phyloP scores from a whole-genome alignment of 2,888 invertebrate species.

The Habrosyne pyritoides region DNA sequence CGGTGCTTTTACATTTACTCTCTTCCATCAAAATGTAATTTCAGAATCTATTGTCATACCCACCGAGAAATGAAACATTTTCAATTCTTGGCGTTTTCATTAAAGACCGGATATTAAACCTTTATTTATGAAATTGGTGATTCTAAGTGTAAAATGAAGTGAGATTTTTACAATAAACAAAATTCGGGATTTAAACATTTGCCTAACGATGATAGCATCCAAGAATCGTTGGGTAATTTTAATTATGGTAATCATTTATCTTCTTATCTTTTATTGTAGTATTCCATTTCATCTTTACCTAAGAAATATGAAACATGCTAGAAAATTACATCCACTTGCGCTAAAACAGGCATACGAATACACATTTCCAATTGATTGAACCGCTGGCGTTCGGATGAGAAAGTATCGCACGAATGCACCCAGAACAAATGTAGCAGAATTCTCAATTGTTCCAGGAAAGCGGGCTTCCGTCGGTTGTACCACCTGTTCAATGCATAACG shows the following conservation, averaged over 20 bases:
- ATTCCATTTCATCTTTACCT: too few relatives aligned
- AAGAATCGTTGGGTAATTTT: not conserved
- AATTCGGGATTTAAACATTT: not conserved
- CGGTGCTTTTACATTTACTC: conserved; percentile 7
- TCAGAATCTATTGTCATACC: not conserved
- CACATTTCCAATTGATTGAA: conserved; percentile 60
- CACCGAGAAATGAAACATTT: not conserved
- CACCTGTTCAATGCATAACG: conserved; percentile 60
- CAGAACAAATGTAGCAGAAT: conserved; percentile 65
- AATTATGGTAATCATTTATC: too few relatives aligned
- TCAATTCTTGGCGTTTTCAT: conserved; percentile 1
- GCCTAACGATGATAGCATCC: not conserved
- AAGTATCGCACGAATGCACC: conserved; percentile 62
- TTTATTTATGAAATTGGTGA: not conserved
- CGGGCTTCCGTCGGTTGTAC: conserved; percentile 45
- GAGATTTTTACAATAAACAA: not conserved
- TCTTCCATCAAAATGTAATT: conserved; percentile 7
- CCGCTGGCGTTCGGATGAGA: conserved; percentile 52
- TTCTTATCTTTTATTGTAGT: too few relatives aligned
- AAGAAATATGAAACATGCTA: not conserved
- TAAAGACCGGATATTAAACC: conserved; percentile 5
- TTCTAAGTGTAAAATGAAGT: not conserved
- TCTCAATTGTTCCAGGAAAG: conserved; percentile 63
- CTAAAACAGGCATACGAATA: conserved; percentile 38
- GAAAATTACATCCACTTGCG: conserved; percentile 21